Evolutionary conservation across 2,113 vertebrate genomes (phyloP), one percentile per base, ranked within the genome.

Genomic region (Fulmarus glacialis): DNA sequence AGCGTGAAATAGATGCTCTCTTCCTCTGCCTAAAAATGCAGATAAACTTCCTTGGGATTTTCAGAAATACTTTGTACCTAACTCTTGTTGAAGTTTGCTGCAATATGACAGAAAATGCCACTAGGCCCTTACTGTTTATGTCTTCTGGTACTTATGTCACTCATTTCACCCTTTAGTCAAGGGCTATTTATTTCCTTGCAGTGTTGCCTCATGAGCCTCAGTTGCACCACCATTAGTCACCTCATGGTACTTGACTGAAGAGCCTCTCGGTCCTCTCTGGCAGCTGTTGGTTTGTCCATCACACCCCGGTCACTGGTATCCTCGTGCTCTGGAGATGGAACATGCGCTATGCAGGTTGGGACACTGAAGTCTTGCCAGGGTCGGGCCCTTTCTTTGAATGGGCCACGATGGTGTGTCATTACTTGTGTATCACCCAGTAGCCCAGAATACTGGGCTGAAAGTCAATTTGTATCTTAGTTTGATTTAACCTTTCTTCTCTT

Each of bases 321-420:
- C 34, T 78, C 2, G 0, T 38, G 71, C 66, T 75, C 19, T 67
- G 20, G 12, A 47, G 64, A 21, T 32, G 60, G 50, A n/a, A 18
- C 12, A 0, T 15, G 8, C 16, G 9, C 72, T 78, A 0, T 13
- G 15, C n/a, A 40, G 24, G 2, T 0, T 38, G 63, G 50, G 59
- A 32, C 30, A 19, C 63, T 73, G 34, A 48, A 32, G 9, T 32
- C 26, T 52, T 92, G 23, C 29, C 75, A 42, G 38, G 42, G 40
- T 6, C 0, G 1, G 19, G 34, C 9, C 23, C 40, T 83, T 43
- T 58, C 40, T 80, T 48, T 60, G 89, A 15, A 36, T 5, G 11
- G 32, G 8, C 23, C 40, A 10, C 0, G 0, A 2, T 56, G 21
- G 12, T 80, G 42, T 20, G 5, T 34, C 29, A 19, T 64, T 34